phyloP scores from a whole-genome alignment of 2,888 invertebrate species.

The Sinhomidia bicolor region DNA sequence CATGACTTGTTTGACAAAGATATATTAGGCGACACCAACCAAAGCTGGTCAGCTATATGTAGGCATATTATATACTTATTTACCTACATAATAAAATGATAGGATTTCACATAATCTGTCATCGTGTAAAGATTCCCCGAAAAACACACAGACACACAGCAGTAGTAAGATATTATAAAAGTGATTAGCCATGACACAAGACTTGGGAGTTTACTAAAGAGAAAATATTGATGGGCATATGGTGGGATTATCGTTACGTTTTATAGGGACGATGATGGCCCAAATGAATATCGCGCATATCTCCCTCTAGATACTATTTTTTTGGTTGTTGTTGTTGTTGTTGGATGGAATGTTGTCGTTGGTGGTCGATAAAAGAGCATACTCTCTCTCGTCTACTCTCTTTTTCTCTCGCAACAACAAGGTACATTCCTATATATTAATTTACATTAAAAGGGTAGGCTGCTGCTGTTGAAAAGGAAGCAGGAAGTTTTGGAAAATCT shows the following conservation, averaged over 20 bases:
- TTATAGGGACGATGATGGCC: background rate
- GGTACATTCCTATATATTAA: slow-evolving; percentile 36
- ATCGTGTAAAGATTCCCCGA: background rate
- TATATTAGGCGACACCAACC: too few species aligned
- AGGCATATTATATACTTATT: too few species aligned
- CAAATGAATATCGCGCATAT: background rate
- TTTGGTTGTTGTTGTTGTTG: too few species aligned
- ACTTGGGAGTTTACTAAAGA: too few species aligned
- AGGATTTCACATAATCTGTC: too few species aligned
- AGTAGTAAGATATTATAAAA: background rate
- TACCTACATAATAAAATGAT: too few species aligned
- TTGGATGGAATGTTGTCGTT: too few species aligned
- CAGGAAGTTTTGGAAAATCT: slow-evolving; percentile 68
- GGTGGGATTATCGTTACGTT: background rate
- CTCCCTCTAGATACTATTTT: background rate
- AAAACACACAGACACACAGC: background rate
- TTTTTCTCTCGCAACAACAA: slow-evolving; percentile 41
- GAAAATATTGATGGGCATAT: background rate
- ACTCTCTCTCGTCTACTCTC: too few species aligned
- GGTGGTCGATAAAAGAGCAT: background rate
- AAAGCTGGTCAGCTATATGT: too few species aligned
- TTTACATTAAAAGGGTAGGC: slow-evolving; percentile 40
- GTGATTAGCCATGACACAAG: too few species aligned
- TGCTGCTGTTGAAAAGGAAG: slow-evolving; percentile 55
- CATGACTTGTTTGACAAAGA: too few species aligned